Percentiles rank a stretch among this genome's conserved stretches.
These are phyloP conservation scores for Lutraria lutraria DNA, from an alignment of 2,888 invertebrate genomes.

Conservation along the genomic window DNA sequence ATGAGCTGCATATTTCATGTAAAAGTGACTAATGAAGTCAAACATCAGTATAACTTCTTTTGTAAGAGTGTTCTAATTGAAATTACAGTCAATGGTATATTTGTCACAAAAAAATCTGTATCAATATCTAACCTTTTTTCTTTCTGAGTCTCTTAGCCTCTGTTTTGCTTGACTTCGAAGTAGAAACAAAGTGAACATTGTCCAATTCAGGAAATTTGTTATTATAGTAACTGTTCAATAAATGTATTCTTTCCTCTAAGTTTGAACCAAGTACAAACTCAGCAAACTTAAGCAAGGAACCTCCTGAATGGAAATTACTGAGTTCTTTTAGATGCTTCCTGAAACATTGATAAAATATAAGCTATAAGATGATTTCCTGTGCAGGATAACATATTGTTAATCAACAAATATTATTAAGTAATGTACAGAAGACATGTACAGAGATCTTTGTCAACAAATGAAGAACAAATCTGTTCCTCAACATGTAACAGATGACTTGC, in stretches of 20 bases:
- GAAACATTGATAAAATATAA: slow-evolving; percentile 6
- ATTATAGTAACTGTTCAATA: slow-evolving; percentile 75
- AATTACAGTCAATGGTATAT: too few species aligned
- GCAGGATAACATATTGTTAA: not conserved
- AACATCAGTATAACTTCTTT: too few species aligned
- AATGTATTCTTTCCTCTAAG: slow-evolving; percentile 64
- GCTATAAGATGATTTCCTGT: not conserved
- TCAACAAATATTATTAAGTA: too few species aligned
- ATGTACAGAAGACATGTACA: too few species aligned
- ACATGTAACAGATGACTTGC: too few species aligned
- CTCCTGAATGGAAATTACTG: slow-evolving; percentile 45
- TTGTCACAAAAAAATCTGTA: not conserved
- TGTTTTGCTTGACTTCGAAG: not conserved
- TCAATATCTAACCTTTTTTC: not conserved
- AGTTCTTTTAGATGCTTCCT: slow-evolving; percentile 78
- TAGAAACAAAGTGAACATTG: slow-evolving; percentile 34
- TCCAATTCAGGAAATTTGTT: slow-evolving; percentile 63
- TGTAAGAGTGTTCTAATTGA: too few species aligned
- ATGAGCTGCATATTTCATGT: too few species aligned
- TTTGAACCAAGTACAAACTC: slow-evolving; percentile 69
- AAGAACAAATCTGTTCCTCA: too few species aligned
- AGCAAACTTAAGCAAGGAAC: slow-evolving; percentile 72
- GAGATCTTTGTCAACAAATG: too few species aligned
- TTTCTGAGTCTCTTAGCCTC: not conserved
- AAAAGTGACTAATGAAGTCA: too few species aligned